A percentile compares a stretch with the other conserved stretches of the same genome.
phyloP scores from a whole-genome alignment of 2,113 vertebrate genomes.

The Malaclemys terrapin region DNA sequence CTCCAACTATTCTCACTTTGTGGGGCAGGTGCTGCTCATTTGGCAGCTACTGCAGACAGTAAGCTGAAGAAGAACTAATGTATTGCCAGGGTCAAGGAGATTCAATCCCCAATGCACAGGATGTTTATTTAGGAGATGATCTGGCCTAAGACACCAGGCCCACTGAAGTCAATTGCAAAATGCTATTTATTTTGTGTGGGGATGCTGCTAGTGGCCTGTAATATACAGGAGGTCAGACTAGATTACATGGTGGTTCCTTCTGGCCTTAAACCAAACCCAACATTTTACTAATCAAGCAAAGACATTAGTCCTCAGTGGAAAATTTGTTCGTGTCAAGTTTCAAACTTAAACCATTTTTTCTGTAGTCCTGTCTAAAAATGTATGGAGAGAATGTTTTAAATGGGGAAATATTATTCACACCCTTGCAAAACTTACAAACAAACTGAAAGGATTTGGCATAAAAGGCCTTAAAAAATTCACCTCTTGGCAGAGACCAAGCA shows the following conservation, averaged over 20 bases:
- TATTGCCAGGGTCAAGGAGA: background rate
- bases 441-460: background rate
- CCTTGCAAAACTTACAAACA: background rate
- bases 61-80: fast-evolving
- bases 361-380: background rate
- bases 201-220: background rate
- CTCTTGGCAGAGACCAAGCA: background rate
- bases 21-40: background rate
- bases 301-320: background rate
- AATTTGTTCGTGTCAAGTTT: background rate
- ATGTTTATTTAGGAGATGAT: background rate
- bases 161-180: background rate
- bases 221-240: background rate
- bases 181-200: background rate
- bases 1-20: background rate
- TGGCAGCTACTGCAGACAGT: fast-evolving
- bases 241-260: background rate
- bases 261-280: background rate
- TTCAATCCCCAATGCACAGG: background rate
- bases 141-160: background rate
- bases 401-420: background rate
- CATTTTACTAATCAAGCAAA: background rate
- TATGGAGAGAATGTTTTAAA: background rate
- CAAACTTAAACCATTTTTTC: background rate
- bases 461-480: background rate